These are phyloP conservation scores for Galerucella pusilla DNA, from an alignment of 2,888 invertebrate species.

Conservation along the genomic window DNA sequence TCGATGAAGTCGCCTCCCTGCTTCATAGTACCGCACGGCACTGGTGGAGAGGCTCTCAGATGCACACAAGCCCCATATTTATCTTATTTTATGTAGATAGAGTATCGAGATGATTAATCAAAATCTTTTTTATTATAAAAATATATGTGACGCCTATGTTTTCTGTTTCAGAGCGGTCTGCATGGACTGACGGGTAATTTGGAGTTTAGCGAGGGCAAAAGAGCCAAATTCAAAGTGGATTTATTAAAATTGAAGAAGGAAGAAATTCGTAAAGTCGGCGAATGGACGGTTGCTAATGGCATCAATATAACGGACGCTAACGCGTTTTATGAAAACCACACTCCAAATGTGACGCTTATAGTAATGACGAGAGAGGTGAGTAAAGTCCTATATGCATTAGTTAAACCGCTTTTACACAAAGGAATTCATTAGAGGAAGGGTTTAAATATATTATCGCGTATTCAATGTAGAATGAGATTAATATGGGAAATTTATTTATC, in stretches of 20 bases:
- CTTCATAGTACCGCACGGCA: no score
- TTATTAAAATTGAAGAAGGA: slow-evolving; percentile 84
- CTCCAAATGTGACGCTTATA: slow-evolving; percentile 86
- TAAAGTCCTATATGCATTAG: slow-evolving; percentile 18
- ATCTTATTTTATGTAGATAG: no score
- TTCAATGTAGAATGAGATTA: no score
- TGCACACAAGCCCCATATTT: no score
- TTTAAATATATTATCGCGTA: no score
- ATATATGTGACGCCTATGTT: not conserved
- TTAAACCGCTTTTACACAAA: not conserved
- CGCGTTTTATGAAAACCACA: slow-evolving; percentile 85
- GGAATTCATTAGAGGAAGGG: not conserved
- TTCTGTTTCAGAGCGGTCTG: slow-evolving; percentile 74
- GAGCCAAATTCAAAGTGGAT: slow-evolving; percentile 87
- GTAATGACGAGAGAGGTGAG: slow-evolving; percentile 91
- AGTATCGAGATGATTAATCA: not conserved
- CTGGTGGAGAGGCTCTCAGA: no score
- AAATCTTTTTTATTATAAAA: not conserved
- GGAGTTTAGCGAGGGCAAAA: slow-evolving; percentile 85
- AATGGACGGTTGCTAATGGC: slow-evolving; percentile 81
- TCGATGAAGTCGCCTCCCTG: no score
- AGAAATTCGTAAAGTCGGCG: slow-evolving; percentile 82
- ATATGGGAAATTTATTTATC: no score
- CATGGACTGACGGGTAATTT: slow-evolving; percentile 90
- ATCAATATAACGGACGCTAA: slow-evolving; percentile 86